Evolutionary conservation across 1,140 invertebrate species (phyloP).

Genomic region (Scylla paramamosain): DNA sequence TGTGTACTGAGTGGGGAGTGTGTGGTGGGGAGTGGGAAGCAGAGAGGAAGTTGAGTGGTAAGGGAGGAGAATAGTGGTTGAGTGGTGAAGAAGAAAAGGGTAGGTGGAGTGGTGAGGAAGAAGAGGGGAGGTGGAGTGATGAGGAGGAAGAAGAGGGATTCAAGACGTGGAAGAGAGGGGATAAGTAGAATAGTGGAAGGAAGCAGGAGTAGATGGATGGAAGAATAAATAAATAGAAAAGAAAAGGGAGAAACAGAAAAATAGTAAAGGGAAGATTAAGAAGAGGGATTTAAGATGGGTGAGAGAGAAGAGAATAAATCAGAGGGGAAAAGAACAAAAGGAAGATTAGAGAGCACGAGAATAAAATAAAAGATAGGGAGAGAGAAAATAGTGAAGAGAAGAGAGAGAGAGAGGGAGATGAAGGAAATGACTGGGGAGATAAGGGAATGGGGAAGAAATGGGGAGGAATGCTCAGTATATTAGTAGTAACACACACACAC

Average conservation of each 20-base stretch:
- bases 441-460: too few relatives aligned
- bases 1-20: neutral
- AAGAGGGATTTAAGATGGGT: neutral
- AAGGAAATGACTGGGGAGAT: neutral
- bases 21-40: too few relatives aligned
- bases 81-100: neutral
- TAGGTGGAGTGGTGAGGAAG: neutral
- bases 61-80: neutral
- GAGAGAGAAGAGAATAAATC: neutral
- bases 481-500: conserved; percentile 35
- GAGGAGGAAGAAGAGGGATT: neutral
- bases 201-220: neutral
- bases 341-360: neutral
- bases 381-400: neutral
- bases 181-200: neutral
- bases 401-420: neutral
- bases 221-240: neutral
- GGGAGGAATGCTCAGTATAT: too few relatives aligned
- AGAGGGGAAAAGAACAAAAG: neutral
- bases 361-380: neutral
- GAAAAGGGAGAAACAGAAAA: neutral
- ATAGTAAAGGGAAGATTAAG: neutral
- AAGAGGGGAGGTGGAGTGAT: neutral
- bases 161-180: neutral
- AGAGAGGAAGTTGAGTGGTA: neutral